Evolutionary conservation across 2,888 invertebrate genomes (phyloP).

Genomic region (Sturmia bella): DNA sequence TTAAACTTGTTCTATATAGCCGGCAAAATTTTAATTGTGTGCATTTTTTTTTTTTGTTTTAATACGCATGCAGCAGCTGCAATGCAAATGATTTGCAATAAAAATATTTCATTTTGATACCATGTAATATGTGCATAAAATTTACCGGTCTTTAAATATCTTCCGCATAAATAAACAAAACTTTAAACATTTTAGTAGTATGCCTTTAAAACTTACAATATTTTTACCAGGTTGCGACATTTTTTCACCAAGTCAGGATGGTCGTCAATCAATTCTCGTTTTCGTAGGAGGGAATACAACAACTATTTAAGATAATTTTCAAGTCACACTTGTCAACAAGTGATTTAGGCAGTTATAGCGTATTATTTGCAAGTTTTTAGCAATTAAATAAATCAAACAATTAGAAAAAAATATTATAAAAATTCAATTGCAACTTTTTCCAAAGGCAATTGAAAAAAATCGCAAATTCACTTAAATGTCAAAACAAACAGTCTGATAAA

Average conservation of each 20-base stretch:
- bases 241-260: constrained; percentile 38
- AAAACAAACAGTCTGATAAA: constrained; percentile 48
- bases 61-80: constrained; percentile 53
- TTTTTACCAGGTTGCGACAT: constrained; percentile 63
- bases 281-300: constrained; percentile 15
- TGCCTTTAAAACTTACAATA: constrained; percentile 61
- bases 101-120: constrained; percentile 1
- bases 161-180: neutral
- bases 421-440: constrained; percentile 50
- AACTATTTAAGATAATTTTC: constrained; percentile 19
- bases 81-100: constrained; percentile 9
- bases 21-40: constrained; percentile 45
- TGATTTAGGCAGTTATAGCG: constrained; percentile 28
- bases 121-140: constrained; percentile 11
- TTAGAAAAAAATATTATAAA: constrained; percentile 32
- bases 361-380: constrained; percentile 16
- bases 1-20: constrained; percentile 13
- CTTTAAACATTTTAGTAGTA: neutral
- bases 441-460: constrained; percentile 66
- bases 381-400: constrained; percentile 42
- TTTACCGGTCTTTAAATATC: neutral
- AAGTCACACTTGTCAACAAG: constrained; percentile 57
- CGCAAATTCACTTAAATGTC: constrained; percentile 71
- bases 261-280: constrained; percentile 4
- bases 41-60: constrained; percentile 12